phyloP scores from a whole-genome alignment of 2,888 invertebrate genomes.

The Aphidius colemani region DNA sequence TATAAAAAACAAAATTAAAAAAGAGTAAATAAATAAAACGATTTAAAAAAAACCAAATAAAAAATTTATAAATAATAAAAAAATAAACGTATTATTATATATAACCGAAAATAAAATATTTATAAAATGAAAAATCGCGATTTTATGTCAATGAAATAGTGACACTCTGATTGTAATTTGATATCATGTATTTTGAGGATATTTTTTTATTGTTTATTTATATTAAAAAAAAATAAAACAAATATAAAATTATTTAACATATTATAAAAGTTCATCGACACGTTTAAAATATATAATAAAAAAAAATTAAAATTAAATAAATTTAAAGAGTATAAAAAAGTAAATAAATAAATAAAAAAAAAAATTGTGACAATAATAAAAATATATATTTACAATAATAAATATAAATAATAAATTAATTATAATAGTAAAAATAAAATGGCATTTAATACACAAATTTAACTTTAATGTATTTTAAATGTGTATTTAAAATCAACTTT shows the following conservation, averaged over 20 bases:
- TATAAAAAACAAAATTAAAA: neutral
- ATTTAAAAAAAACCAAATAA: no score
- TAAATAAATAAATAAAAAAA: neutral
- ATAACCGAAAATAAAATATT: no score
- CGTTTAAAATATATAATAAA: neutral
- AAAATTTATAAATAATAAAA: no score
- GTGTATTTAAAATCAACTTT: no score
- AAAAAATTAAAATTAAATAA: neutral
- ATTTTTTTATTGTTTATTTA: neutral
- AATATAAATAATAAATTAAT: no score
- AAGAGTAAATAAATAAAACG: neutral
- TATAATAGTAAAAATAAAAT: no score
- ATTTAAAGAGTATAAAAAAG: neutral
- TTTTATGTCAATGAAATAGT: constrained; percentile 33
- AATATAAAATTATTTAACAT: constrained; percentile 7
- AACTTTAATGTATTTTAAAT: no score
- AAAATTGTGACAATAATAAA: no score
- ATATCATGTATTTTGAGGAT: constrained; percentile 19
- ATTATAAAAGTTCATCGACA: neutral
- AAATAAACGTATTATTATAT: no score
- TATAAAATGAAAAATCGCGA: constrained; percentile 11
- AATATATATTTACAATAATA: no score
- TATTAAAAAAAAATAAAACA: constrained; percentile 2
- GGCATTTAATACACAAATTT: no score
- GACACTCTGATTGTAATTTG: constrained; percentile 30